Percentiles rank a stretch among this genome's conserved stretches.
Conservation (phyloP, 2,113 vertebrate genomes). For the Galemys pyrenaicus region DNA sequence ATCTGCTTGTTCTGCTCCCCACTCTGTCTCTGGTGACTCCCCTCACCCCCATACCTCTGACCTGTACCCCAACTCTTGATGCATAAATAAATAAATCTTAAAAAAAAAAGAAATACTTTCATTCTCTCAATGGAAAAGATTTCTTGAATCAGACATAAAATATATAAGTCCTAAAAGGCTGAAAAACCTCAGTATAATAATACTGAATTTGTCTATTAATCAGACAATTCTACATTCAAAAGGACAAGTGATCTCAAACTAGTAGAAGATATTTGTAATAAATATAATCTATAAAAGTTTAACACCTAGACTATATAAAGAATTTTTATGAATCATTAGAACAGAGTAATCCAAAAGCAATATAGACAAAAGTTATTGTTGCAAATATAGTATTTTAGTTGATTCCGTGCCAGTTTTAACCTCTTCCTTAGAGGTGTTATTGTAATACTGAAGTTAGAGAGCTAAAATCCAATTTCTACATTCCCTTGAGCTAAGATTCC, state of each 20-base stretch:
- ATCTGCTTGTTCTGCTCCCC: too few species aligned
- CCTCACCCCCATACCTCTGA: too few species aligned
- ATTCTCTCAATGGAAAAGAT: neutral
- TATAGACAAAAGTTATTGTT: neutral
- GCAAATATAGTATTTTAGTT: neutral
- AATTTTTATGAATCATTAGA: neutral
- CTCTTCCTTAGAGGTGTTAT: neutral
- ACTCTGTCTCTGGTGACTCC: too few species aligned
- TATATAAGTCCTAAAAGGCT: neutral
- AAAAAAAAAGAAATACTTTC: neutral
- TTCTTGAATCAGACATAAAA: neutral
- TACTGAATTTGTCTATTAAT: neutral
- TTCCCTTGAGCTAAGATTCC: neutral
- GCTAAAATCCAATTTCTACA: neutral
- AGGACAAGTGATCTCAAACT: neutral
- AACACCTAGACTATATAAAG: neutral
- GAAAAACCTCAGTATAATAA: neutral
- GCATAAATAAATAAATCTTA: too few species aligned
- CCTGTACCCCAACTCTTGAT: too few species aligned
- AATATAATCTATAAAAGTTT: neutral
- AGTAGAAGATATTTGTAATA: neutral
- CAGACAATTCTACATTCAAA: neutral
- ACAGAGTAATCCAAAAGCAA: neutral
- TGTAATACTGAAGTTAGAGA: neutral
- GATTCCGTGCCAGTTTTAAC: neutral